Conservation (phyloP, 2,888 invertebrate species). For the Oxytorus armatus region DNA sequence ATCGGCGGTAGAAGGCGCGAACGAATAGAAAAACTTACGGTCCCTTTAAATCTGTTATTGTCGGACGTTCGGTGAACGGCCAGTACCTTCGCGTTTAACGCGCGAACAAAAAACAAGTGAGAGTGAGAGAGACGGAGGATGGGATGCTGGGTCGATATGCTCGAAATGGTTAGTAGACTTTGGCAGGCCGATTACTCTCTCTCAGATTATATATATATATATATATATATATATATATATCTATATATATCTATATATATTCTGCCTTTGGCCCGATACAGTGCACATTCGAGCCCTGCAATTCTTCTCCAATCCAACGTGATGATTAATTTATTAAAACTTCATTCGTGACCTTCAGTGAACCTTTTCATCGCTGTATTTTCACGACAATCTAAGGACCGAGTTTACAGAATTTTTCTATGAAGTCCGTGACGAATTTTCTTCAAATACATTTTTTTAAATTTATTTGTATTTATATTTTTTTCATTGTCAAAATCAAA, state of each 20-base stretch:
- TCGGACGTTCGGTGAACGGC: constrained; percentile 69
- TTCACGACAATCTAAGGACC: constrained; percentile 19
- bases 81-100: constrained; percentile 18
- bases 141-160: constrained; percentile 30
- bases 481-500: too few relatives aligned
- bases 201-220: too few relatives aligned
- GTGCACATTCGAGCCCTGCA: not conserved
- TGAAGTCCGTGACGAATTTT: not conserved
- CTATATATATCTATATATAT: too few relatives aligned
- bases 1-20: too few relatives aligned
- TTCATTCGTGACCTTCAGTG: constrained; percentile 16
- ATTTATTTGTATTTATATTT: too few relatives aligned
- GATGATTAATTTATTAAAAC: constrained; percentile 33
- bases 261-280: not conserved
- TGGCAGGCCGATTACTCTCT: constrained; percentile 18
- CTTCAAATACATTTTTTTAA: too few relatives aligned
- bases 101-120: too few relatives aligned
- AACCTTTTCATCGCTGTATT: not conserved
- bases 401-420: too few relatives aligned
- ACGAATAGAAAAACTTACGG: too few relatives aligned
- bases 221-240: too few relatives aligned
- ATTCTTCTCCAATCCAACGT: constrained; percentile 1
- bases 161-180: constrained; percentile 60
- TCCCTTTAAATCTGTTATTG: constrained; percentile 78
- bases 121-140: too few relatives aligned